A percentile compares a stretch with the other conserved stretches of the same genome.
Evolutionary conservation across 1,140 invertebrate genomes (phyloP).

Genomic region (Wiebesia pumilae): DNA sequence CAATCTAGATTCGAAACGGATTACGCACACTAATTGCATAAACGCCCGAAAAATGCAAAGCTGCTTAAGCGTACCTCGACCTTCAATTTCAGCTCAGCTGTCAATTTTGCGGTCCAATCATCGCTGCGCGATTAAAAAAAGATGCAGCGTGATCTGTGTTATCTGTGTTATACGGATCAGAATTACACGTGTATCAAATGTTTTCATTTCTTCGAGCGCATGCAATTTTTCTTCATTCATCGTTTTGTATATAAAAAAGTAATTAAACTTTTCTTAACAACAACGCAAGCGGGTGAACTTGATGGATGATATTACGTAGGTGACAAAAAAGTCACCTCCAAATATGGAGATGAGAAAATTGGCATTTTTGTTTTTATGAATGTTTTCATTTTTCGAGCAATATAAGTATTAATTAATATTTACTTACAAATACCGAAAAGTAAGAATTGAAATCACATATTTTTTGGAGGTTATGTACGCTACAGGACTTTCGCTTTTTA

Average conservation of each 20-base stretch:
- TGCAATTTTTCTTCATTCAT: background rate
- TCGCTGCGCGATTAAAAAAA: slow-evolving; percentile 6
- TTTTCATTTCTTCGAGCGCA: background rate
- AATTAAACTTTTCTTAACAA: background rate
- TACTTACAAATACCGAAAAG: background rate
- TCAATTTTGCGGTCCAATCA: slow-evolving; percentile 38
- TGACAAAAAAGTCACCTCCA: no score
- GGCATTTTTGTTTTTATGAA: no score
- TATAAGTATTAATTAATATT: background rate
- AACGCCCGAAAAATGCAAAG: background rate
- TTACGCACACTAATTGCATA: background rate
- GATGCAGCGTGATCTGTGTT: background rate
- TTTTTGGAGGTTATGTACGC: slow-evolving; percentile 9
- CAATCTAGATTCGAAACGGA: background rate
- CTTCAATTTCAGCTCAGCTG: slow-evolving; percentile 27
- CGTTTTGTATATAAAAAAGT: background rate
- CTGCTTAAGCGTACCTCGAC: slow-evolving; percentile 9
- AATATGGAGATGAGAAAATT: no score
- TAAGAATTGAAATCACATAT: background rate
- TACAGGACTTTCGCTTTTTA: background rate
- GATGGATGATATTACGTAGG: no score
- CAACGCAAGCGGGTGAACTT: no score
- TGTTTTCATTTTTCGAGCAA: background rate
- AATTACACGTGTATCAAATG: slow-evolving; percentile 20
- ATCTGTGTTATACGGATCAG: background rate